Percentiles rank a stretch among this genome's conserved stretches.
Conservation (phyloP, 2,113 vertebrate genomes). For the Halichoerus grypus region DNA sequence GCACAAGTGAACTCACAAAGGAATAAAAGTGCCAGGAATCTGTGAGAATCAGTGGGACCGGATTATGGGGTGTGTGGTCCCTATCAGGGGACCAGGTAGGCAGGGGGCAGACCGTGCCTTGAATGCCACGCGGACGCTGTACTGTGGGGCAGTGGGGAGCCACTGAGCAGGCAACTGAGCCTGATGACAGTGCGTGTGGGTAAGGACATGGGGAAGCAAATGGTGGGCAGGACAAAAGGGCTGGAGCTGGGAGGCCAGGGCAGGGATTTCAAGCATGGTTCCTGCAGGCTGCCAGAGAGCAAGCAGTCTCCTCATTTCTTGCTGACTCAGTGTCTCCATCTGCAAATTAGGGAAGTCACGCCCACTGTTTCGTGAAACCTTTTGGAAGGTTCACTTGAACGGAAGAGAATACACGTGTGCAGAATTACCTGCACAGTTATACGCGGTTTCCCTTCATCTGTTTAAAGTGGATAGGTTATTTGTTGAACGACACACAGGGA, state of each 20-base stretch:
- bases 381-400: background rate
- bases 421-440: background rate
- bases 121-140: background rate
- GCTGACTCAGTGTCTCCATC: conserved; percentile 31
- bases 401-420: background rate
- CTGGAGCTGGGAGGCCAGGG: background rate
- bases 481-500: conserved; percentile 17
- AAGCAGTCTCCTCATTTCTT: background rate
- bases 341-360: conserved; percentile 27
- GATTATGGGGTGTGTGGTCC: background rate
- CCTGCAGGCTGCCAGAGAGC: background rate
- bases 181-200: background rate
- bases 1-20: background rate
- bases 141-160: background rate
- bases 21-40: background rate
- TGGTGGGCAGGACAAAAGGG: background rate
- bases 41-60: background rate
- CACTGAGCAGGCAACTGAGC: background rate
- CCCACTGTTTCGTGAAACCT: background rate
- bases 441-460: background rate
- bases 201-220: background rate
- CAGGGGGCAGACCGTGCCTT: background rate
- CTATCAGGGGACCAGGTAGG: background rate
- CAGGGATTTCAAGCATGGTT: background rate
- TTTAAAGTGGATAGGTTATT: background rate